Evolutionary conservation across 2,888 invertebrate genomes (phyloP), one percentile per base, ranked within the genome.

Genomic region (Drosophila cracens): DNA sequence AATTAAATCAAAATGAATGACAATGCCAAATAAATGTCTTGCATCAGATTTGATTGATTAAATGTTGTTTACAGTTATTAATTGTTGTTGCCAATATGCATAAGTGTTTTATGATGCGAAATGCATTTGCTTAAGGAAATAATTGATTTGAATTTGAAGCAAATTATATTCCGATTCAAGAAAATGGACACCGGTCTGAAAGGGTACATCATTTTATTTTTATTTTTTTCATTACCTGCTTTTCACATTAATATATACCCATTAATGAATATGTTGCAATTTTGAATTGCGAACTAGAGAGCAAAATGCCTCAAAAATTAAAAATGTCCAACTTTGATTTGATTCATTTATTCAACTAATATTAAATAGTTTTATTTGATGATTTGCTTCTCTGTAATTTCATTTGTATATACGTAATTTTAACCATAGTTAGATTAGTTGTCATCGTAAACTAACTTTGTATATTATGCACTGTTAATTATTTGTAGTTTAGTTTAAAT

Each of bases 291-390:
- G 21, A 21, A 21, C 11, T 21, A 11, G 3, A 10, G 40, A 10
- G 8, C 10, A n/a, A n/a, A 40, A n/a, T n/a, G 40, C 10, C 40
- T n/a, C 2, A 2, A 49, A 8, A 52, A 25, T 11, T 25, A 31
- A 48, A 25, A 48, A 21, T 8, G 18, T 40, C 10, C 21, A 36
- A 27, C 2, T 60, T 27, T 61, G n/a, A 53, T 68, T 77, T 71
- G 71, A 70, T 83, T 80, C 66, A 82, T 77, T 71, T 73, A 70
- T 80, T 80, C 66, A 82, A 82, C 85, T 84, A 86, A 81, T 87
- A 72, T 84, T 89, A 87, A 71, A 83, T 83, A 84, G 76, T 73
- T 84, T 88, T 83, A 83, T 78, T 85, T 80, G 66, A 61, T 76
- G 69, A 72, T 80, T 75, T 80, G 68, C 65, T 83, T 71, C 49